Evolutionary conservation across 1,140 invertebrate genomes (phyloP), one percentile per base, ranked within the genome.

Genomic region (Solenopsis fugax): DNA sequence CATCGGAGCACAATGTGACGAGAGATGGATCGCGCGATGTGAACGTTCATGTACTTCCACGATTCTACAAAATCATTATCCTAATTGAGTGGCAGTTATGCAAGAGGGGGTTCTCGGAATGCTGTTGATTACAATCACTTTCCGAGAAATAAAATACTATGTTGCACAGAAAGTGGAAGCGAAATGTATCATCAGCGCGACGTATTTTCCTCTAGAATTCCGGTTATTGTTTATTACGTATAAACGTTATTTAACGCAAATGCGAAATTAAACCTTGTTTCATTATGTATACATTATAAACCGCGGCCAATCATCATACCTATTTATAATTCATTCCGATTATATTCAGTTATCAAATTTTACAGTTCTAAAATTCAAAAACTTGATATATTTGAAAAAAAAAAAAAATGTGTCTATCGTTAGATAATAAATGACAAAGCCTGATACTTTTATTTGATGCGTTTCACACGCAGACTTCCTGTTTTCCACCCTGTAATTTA

Each of bases 51-150:
- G 34, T 48, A 24, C 48, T 29, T 69, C 16, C 48, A 69, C 34
- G 34, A 71, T 24, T 69, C 48, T 81, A 78, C 41, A 81, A 71
- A 69, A 71, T 81, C 64, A 71, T 81, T 69, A 71, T 41, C 10
- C 48, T 56, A 71, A 81, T 81, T 81, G 37, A n/a, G 4, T n/a
- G 13, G 9, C 34, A n/a, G 77, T 81, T 81, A 69, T 24, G 34
- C 16, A 81, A 81, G 45, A 81, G 34, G 21, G n/a, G 21, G n/a
- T 18, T 64, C 56, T 48, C 10, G 16, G 60, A 78, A 50, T 21
- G 45, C 60, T 54, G 1, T 29, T 69, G 4, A 67, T 41, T 67
- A 37, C n/a, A 24, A 12, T 24, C 16, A 41, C 34, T 24, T 56
- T 4, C 6, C 5, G 21, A n/a, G n/a, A 45, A n/a, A 81, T 56